Percentiles rank a stretch among this genome's conserved stretches.
These are phyloP conservation scores for Copsychus sechellarum DNA, from an alignment of 2,113 vertebrate species.

Conservation along the genomic window DNA sequence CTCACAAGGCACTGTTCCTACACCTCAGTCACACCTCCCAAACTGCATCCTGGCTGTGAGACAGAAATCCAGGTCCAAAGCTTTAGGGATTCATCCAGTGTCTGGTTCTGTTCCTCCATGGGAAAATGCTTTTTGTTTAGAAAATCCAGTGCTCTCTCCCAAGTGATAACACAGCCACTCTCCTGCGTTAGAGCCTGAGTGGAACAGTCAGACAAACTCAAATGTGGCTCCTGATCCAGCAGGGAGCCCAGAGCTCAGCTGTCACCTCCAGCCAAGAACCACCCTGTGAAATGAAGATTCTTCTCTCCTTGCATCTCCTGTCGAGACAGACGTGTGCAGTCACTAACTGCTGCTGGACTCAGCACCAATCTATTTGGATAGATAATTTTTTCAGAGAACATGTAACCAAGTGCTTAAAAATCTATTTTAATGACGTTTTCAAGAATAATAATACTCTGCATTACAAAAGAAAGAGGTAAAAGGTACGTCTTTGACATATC, in stretches of 20 bases:
- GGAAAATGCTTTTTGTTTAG: not conserved
- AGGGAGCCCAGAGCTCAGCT: not conserved
- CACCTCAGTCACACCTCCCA: not conserved
- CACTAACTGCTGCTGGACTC: not conserved
- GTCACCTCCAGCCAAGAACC: not conserved
- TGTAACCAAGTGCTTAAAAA: slow-evolving; percentile 68
- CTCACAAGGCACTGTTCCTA: not conserved
- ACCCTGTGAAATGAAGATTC: not conserved
- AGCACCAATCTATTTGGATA: not conserved
- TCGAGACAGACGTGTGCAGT: not conserved
- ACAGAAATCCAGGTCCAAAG: not conserved
- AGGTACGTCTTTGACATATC: slow-evolving; percentile 55
- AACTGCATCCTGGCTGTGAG: not conserved
- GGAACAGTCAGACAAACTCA: not conserved
- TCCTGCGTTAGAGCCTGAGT: not conserved
- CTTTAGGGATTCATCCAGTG: not conserved
- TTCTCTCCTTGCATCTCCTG: not conserved
- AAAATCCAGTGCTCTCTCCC: not conserved
- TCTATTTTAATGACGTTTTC: slow-evolving; percentile 73
- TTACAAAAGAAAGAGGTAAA: slow-evolving; percentile 74
- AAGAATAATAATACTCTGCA: slow-evolving; percentile 71
- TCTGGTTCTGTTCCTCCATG: not conserved
- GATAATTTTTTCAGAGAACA: not conserved
- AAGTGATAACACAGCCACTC: not conserved
- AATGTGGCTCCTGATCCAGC: not conserved